Evolutionary conservation across 92 coral and sea anemone species (phyloP), one percentile per base, ranked within the genome.

Genomic region (Epizoanthus ramosus): DNA sequence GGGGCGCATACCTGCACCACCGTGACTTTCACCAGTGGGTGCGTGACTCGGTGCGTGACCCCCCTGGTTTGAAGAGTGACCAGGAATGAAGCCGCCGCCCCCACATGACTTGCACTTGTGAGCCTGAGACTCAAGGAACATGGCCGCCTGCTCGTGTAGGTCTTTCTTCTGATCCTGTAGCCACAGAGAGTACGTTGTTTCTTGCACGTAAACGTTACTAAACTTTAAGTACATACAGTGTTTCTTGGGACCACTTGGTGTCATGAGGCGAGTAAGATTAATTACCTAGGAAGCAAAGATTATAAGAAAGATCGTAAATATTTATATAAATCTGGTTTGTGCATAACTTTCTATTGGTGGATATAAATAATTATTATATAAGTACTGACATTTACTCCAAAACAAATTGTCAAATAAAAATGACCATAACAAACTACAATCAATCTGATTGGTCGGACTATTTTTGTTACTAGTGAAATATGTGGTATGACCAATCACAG

Each of bases 71-170:
- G 72, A 22, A n/a, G 43, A 31, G 21, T 28, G 71, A 37, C 88
- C 89, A 41, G 98, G 91, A 8, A 92, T 89, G 69, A 97, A 97
- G 5, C 97, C 99, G 4, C 99, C 98, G 3, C 99, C 99, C 1
- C 99, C 99, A 80, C 99, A 97, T 6, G 96, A 73, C 47, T 88
- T 88, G 61, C 99, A 97, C 68, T 89, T 96, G 77, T 96, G 99
- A 24, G 98, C 98, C 84, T 96, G 96, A 37, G 99, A 96, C 72
- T 96, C 99, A 33, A 96, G 90, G 79, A 92, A 91, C 96, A 92
- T 96, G 37, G 99, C 99, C 0, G 98, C 94, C 63, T 74, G 87
- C 74, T 96, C 97, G 83, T 94, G 99, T 8, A 96, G 85, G 24
- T 86, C 87, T 73, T 88, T 91, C 23, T 89, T 89, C 76, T 96